A percentile compares a stretch with the other conserved stretches of the same genome.
These are phyloP conservation scores for Pipistrellus pipistrellus DNA, from an alignment of 2,797 vertebrate species.

Conservation along the genomic window DNA sequence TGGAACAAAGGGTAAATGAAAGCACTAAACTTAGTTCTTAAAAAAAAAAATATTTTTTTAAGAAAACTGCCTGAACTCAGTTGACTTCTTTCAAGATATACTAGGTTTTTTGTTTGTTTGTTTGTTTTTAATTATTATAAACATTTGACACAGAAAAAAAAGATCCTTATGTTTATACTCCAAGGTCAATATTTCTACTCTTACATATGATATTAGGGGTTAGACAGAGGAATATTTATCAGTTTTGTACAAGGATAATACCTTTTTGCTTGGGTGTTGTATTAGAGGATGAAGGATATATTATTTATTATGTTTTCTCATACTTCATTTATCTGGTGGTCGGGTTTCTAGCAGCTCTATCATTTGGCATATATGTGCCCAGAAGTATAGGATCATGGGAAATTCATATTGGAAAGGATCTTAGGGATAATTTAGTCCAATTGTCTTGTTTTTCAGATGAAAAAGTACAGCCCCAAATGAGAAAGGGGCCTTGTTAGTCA, in stretches of 20 bases:
- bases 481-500: neutral
- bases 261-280: neutral
- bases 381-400: neutral
- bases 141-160: slow-evolving; percentile 78
- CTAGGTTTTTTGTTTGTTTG: slow-evolving; percentile 54
- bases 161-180: slow-evolving; percentile 79
- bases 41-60: neutral
- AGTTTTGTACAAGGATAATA: neutral
- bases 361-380: neutral
- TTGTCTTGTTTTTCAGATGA: slow-evolving; percentile 29
- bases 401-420: neutral
- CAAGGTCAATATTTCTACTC: slow-evolving; percentile 73
- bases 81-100: slow-evolving; percentile 74
- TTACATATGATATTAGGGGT: slow-evolving; percentile 59
- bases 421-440: neutral
- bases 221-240: slow-evolving; percentile 57
- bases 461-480: neutral
- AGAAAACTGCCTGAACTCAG: slow-evolving; percentile 72
- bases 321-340: neutral
- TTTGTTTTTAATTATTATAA: slow-evolving; percentile 76
- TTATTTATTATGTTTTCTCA: neutral
- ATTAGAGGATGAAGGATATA: neutral
- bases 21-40: neutral
- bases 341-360: neutral
- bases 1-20: neutral